Evolutionary conservation across 2,113 vertebrate species (phyloP).

Genomic region (Petromus typicus): DNA sequence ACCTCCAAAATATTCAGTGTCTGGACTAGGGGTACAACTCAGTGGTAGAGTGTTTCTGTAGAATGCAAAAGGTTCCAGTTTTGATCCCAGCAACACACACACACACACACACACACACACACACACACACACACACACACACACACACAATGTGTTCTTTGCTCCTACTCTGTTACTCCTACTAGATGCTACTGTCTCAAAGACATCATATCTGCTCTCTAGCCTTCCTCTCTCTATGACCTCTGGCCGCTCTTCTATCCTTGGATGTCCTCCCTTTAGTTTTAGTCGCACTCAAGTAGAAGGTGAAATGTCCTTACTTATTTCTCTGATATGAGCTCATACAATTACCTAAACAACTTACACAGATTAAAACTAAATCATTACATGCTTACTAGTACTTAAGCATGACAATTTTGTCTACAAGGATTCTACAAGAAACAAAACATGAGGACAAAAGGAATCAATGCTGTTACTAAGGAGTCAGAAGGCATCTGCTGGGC

Average conservation of each 20-base stretch:
- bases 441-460: conserved; percentile 68
- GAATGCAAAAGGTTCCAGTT: neutral
- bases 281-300: neutral
- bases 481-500: conserved; percentile 56
- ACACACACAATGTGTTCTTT: neutral
- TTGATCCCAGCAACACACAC: neutral
- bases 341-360: neutral
- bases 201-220: neutral
- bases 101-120: no score
- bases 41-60: neutral
- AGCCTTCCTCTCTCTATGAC: neutral
- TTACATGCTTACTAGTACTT: conserved; percentile 60
- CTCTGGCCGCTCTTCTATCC: neutral
- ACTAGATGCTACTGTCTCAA: neutral
- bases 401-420: conserved; percentile 68
- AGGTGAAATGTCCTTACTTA: neutral
- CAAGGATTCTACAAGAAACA: conserved; percentile 61
- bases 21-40: neutral
- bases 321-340: neutral
- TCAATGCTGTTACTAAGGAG: conserved; percentile 67
- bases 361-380: conserved; percentile 19
- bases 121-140: no score
- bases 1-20: conserved; percentile 15
- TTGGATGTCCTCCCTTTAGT: neutral
- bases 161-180: neutral